Evolutionary conservation across 2,113 vertebrate species (phyloP).

Genomic region (Budorcas taxicolor): DNA sequence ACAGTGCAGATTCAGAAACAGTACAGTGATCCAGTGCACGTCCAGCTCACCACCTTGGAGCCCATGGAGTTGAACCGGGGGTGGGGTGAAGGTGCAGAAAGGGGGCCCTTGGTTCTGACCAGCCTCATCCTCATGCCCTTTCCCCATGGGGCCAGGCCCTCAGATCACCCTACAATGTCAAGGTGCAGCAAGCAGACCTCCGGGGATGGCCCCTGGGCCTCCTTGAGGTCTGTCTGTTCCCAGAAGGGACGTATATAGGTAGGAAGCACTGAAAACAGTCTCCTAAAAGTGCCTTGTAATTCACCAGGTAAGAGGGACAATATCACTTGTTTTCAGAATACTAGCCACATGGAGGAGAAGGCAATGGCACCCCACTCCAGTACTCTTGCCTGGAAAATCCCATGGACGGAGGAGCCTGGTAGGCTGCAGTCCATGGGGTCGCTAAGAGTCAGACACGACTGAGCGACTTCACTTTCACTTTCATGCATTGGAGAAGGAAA

Average conservation of each 20-base stretch:
- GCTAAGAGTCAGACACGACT: no score
- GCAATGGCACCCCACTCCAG: no score
- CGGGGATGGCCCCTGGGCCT: neutral
- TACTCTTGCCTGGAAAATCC: no score
- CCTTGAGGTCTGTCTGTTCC: conserved; percentile 49
- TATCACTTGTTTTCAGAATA: conserved; percentile 32
- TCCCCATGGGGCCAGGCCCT: neutral
- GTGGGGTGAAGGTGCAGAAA: neutral
- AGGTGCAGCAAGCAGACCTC: neutral
- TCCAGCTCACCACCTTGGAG: neutral
- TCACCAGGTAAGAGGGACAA: conserved; percentile 39
- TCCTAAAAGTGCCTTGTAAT: conserved; percentile 73
- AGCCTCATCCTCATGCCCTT: neutral
- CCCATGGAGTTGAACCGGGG: neutral
- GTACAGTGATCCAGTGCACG: neutral
- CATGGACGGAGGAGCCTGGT: no score
- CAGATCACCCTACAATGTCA: neutral
- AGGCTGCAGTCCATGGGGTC: no score
- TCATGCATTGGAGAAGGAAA: no score
- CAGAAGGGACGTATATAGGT: conserved; percentile 64
- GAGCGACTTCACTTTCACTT: no score
- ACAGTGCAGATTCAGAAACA: neutral
- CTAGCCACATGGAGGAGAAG: neutral
- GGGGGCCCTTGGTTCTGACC: neutral
- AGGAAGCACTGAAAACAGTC: conserved; percentile 69